Conservation (phyloP, 2,113 vertebrate genomes). For the Oncorhynchus gorbuscha region DNA sequence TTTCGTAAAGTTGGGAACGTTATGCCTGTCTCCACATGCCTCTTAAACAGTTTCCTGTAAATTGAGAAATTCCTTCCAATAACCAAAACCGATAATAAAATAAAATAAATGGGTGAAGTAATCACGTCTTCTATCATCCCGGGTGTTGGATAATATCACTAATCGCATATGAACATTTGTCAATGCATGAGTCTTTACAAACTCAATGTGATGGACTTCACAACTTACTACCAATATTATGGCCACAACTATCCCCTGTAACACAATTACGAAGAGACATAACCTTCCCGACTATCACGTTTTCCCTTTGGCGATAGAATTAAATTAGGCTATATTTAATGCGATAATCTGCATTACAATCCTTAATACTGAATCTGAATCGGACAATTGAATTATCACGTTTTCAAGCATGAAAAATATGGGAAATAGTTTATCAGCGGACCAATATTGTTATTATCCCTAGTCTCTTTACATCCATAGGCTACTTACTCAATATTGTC, state of each 20-base stretch:
- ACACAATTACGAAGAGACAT: conserved; percentile 55
- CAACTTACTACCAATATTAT: conserved; percentile 33
- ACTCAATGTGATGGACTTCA: conserved; percentile 28
- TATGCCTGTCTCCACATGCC: neutral
- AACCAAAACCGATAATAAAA: neutral
- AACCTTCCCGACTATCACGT: conserved; percentile 44
- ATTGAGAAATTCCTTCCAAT: neutral
- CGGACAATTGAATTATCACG: conserved; percentile 72
- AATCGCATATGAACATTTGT: conserved; percentile 16
- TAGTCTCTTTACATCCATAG: too few relatives aligned
- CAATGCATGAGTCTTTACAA: conserved; percentile 18
- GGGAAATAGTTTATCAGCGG: too few relatives aligned
- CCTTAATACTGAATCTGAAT: conserved; percentile 59
- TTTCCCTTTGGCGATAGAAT: conserved; percentile 62
- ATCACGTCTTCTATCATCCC: neutral
- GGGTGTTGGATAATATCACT: conserved; percentile 9
- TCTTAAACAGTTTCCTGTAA: neutral
- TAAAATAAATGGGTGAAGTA: neutral
- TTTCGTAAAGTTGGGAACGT: too few relatives aligned
- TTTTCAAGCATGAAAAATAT: conserved; percentile 55
- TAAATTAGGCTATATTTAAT: conserved; percentile 69
- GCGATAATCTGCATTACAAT: conserved; percentile 74
- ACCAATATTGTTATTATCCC: too few relatives aligned
- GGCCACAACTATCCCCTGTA: conserved; percentile 35
- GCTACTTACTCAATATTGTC: too few relatives aligned